Evolutionary conservation across 37 sponge, comb jelly and placozoan genomes (phyloP).

Genomic region (Ianthella basta): DNA sequence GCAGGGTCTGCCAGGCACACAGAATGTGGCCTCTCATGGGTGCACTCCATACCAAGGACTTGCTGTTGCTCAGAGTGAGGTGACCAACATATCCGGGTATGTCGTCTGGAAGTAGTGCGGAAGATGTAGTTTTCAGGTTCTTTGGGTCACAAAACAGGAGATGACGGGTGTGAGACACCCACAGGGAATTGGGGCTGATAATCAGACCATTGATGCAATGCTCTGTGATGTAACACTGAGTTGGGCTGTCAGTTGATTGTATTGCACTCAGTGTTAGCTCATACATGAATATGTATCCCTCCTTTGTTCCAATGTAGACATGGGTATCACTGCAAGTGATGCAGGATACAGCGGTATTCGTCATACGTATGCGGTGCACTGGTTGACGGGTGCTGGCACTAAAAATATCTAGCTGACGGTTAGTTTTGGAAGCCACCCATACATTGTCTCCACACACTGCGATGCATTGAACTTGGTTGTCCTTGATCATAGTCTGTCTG

Average conservation of each 20-base stretch:
- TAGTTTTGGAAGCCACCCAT: not conserved
- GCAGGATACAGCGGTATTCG: not conserved
- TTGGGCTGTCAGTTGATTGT: not conserved
- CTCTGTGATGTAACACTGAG: not conserved
- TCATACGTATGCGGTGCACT: not conserved
- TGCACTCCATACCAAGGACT: not conserved
- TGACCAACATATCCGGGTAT: not conserved
- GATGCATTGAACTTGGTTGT: not conserved
- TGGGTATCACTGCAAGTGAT: not conserved
- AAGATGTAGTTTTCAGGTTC: not conserved
- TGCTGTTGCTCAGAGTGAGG: not conserved
- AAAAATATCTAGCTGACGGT: not conserved
- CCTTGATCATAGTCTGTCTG: not conserved
- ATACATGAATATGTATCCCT: not conserved
- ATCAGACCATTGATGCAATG: not conserved
- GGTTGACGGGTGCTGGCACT: not conserved
- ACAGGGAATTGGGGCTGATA: not conserved
- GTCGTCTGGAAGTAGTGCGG: not conserved
- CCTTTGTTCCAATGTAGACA: conserved; percentile 4
- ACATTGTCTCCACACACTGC: not conserved
- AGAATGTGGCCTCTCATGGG: not conserved
- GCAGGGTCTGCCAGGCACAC: not conserved
- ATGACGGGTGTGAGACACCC: not conserved
- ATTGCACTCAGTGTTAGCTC: not conserved
- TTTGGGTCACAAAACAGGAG: not conserved